Conservation (phyloP, 1,140 invertebrate genomes). For the Lordiphosa mommai region DNA sequence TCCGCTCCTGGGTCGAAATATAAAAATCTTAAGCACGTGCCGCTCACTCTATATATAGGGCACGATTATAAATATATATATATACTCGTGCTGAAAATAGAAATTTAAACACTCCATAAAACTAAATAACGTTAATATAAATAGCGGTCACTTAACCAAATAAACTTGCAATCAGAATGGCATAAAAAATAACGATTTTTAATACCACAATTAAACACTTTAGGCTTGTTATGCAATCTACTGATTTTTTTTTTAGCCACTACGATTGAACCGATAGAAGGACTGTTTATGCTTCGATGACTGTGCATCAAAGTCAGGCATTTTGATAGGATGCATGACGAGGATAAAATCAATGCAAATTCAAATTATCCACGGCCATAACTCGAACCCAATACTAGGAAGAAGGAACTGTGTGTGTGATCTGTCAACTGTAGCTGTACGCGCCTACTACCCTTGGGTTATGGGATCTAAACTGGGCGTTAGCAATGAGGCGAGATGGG, state of each 20-base stretch:
- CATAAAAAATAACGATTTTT: not conserved
- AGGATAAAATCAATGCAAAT: conserved; percentile 5
- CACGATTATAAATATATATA: not conserved
- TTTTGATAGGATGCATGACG: conserved; percentile 12
- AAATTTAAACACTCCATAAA: conserved; percentile 42
- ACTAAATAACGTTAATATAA: conserved; percentile 53
- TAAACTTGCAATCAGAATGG: conserved; percentile 30
- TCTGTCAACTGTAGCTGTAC: conserved; percentile 48
- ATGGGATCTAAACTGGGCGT: conserved; percentile 8
- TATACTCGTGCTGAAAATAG: conserved; percentile 7
- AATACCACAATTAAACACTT: conserved; percentile 16
- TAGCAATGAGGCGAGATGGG: conserved; percentile 14
- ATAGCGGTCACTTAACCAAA: conserved; percentile 37
- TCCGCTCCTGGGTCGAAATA: too few species aligned
- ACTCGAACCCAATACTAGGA: conserved; percentile 14
- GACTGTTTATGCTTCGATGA: conserved; percentile 69
- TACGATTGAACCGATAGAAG: conserved; percentile 58
- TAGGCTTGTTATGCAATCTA: not conserved
- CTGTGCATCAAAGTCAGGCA: conserved; percentile 59
- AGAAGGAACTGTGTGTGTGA: conserved; percentile 43
- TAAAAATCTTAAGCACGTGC: too few species aligned
- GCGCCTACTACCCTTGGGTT: conserved; percentile 2
- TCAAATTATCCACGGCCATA: conserved; percentile 56
- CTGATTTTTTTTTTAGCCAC: conserved; percentile 63
- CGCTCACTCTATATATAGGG: too few species aligned